Base-by-base conservation (phyloP, 1,140 invertebrate genomes). In the Conopomorpha cramerella region DNA sequence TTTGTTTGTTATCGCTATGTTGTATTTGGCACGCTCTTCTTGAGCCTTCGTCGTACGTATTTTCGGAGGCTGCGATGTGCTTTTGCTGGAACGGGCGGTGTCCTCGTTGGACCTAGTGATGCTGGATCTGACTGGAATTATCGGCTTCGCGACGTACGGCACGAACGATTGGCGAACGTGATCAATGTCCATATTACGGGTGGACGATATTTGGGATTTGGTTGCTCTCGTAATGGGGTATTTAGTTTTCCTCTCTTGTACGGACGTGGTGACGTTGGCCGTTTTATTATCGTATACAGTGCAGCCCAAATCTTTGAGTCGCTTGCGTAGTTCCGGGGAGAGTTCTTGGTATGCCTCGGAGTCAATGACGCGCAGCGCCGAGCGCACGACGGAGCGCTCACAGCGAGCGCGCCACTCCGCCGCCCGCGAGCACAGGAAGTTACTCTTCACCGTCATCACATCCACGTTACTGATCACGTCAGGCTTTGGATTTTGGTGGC, bases 1-100 rank as follows among this genome's bases (percentile, higher is more conserved):
- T 13, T 41, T 35, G 35, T 36, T 51, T 1, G 42, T 55, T 36
- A 70, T 70, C 0, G 36, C 41, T 29, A 61, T 50, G 37, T 73
- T 73, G 29, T 48, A 74, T 32, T 60, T 71, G 1, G 64, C 59
- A 3, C 68, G 49, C 36, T 74, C 53, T 25, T 71, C 64, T 34
- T 74, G 68, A 2, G 68, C 68, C 40, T 61, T 68, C 0, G 66
- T 74, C 2, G 61, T 71, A 19, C 63, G 51, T 1, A 74, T 57
- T 43, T 56, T 63, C 0, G 66, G 62, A 3, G 46, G 44, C 14
- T 27, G 32, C 0, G 35, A 23, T 2, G 39, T 23, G 16, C 50
- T 61, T 30, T 51, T 62, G 2, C 40, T 19, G 12, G 61, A 54
- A 13, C 43, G 34, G 0, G 54, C 27, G 13, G 58, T 59, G 13